Evolutionary conservation across 2,888 invertebrate genomes (phyloP).

Genomic region (Lepidochrysops patricia): DNA sequence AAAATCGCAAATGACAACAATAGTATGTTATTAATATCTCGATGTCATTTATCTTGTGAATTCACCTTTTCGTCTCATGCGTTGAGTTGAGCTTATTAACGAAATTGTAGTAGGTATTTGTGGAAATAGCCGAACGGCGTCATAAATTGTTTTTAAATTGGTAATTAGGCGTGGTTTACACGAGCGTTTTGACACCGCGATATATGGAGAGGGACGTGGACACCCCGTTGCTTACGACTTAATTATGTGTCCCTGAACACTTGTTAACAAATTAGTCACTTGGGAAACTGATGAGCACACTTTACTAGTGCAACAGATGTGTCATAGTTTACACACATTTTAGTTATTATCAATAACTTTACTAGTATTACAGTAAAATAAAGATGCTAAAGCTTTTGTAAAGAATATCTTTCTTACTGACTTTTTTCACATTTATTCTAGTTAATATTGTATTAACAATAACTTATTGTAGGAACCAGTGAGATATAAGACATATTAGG

Average conservation of each 20-base stretch:
- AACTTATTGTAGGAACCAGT: no score
- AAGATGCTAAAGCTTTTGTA: no score
- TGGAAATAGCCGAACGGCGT: background rate
- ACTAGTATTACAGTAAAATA: no score
- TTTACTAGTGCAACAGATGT: constrained; percentile 7
- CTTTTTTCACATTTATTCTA: no score
- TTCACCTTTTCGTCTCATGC: background rate
- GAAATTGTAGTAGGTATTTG: background rate
- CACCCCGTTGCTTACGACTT: constrained; percentile 54
- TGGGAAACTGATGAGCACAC: constrained; percentile 40
- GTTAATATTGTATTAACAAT: no score
- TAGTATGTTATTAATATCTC: background rate
- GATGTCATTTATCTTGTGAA: no score
- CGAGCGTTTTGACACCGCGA: constrained; percentile 45
- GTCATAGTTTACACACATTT: background rate
- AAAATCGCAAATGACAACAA: no score
- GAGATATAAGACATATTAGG: no score
- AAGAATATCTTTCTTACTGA: no score
- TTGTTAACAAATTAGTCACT: constrained; percentile 68
- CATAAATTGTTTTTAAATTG: constrained; percentile 44
- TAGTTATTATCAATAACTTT: no score
- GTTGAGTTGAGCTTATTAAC: background rate
- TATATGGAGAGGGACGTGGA: constrained; percentile 51
- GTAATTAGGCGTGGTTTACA: constrained; percentile 50
- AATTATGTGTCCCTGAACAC: constrained; percentile 61